Evolutionary conservation across 2,888 invertebrate species (phyloP).

Genomic region (Eupithecia pulchellata): DNA sequence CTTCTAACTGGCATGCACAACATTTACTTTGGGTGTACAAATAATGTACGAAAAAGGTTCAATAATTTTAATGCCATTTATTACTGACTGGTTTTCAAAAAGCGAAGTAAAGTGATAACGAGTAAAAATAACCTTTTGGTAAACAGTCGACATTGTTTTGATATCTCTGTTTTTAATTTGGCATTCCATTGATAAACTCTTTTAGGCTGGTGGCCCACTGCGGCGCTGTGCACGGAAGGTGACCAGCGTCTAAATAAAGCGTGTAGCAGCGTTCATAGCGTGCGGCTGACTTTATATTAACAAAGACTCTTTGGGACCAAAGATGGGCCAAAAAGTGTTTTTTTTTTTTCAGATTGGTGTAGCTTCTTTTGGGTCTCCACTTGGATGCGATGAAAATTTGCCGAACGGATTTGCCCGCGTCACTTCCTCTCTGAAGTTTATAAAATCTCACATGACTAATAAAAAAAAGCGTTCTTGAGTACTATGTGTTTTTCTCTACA

Average conservation of each 20-base stretch:
- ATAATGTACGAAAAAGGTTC: background rate
- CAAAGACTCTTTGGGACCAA: background rate
- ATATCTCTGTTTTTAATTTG: background rate
- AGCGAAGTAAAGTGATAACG: background rate
- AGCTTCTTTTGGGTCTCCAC: constrained; percentile 58
- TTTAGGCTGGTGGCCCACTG: no score
- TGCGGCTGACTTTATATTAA: no score
- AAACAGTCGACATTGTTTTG: background rate
- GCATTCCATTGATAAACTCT: no score
- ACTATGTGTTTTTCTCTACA: background rate
- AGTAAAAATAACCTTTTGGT: background rate
- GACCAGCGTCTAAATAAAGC: no score
- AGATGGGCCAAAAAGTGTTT: background rate
- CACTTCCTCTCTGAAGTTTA: constrained; percentile 53
- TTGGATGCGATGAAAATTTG: constrained; percentile 54
- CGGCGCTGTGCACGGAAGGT: no score
- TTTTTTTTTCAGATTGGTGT: constrained; percentile 59
- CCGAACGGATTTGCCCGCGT: constrained; percentile 64
- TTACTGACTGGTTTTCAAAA: background rate
- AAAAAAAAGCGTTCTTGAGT: background rate
- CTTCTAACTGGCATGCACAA: no score
- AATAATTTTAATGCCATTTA: background rate
- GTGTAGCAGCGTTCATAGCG: no score
- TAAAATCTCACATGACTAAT: constrained; percentile 10
- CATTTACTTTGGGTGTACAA: no score